Evolutionary conservation across 2,113 vertebrate species (phyloP).

Genomic region (Narcine bancroftii): DNA sequence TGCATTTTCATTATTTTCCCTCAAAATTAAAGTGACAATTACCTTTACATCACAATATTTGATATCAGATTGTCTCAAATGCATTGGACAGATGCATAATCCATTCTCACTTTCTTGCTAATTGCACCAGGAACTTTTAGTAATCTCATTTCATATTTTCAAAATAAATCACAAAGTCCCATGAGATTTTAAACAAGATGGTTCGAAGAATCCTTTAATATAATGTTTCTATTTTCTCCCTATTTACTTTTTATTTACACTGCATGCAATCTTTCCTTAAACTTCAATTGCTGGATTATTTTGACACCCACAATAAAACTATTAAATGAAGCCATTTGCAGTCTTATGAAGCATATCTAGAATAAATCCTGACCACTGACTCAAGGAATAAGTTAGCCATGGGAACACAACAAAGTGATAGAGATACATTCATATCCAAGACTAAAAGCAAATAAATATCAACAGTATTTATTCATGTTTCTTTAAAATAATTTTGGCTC

Average conservation of each 20-base stretch:
- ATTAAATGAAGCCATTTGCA: no score
- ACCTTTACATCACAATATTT: not conserved
- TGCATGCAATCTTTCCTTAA: not conserved
- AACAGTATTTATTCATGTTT: not conserved
- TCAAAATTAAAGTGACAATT: not conserved
- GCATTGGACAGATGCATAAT: not conserved
- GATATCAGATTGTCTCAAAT: conserved; percentile 5
- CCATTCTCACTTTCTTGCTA: not conserved
- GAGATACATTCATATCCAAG: not conserved
- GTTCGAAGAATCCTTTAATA: not conserved
- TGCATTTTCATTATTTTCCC: not conserved
- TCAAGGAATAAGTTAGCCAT: not conserved
- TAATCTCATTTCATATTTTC: not conserved
- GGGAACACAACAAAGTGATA: not conserved
- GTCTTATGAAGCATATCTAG: no score
- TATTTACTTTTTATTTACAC: not conserved
- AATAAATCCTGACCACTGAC: not conserved
- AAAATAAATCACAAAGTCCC: not conserved
- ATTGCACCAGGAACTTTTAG: not conserved
- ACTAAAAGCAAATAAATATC: not conserved
- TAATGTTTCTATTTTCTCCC: not conserved
- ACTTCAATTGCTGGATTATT: no score
- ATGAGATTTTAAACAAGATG: not conserved
- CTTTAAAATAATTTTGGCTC: not conserved
- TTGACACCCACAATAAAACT: no score